A percentile compares a stretch with the other conserved stretches of the same genome.
These are phyloP conservation scores for Adrianichthys oophorus DNA, from an alignment of 2,797 vertebrate genomes.

Conservation along the genomic window DNA sequence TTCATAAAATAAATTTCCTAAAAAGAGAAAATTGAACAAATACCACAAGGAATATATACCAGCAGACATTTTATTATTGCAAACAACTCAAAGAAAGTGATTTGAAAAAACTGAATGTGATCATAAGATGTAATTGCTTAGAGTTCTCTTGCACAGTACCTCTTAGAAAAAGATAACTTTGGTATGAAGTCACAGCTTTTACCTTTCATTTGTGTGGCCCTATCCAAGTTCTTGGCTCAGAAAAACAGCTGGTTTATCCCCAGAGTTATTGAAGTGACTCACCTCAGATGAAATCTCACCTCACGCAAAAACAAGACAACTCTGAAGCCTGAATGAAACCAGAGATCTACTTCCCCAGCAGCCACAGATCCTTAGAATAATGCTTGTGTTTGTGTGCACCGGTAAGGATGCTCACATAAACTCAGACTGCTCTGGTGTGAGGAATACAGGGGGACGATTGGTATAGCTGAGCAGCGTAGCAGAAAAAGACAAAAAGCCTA, in stretches of 20 bases:
- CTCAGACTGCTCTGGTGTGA: constrained; percentile 44
- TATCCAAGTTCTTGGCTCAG: constrained; percentile 27
- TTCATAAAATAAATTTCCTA: constrained; percentile 57
- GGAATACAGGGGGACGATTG: constrained; percentile 60
- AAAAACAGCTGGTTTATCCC: constrained; percentile 22
- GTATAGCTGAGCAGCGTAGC: constrained; percentile 61
- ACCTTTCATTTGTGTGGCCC: constrained; percentile 10
- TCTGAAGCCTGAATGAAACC: constrained; percentile 78
- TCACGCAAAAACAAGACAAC: constrained; percentile 66
- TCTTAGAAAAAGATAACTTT: constrained; percentile 2
- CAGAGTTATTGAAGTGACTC: constrained; percentile 56
- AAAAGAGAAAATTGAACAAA: constrained; percentile 40
- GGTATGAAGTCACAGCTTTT: constrained; percentile 11
- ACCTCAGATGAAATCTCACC: constrained; percentile 63
- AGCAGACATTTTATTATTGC: constrained; percentile 23
- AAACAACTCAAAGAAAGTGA: constrained; percentile 11
- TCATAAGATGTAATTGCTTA: too few relatives aligned
- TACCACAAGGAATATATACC: constrained; percentile 41
- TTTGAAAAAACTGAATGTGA: too few relatives aligned
- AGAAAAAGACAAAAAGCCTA: constrained; percentile 41
- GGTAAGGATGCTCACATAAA: constrained; percentile 42
- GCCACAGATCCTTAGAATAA: constrained; percentile 52
- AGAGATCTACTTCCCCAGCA: constrained; percentile 70
- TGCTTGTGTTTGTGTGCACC: constrained; percentile 25
- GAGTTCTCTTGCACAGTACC: not conserved